Evolutionary conservation across 35 echinoderm and acorn worm species (phyloP), one percentile per base, ranked within the genome.

Genomic region (Ptychodera flava): DNA sequence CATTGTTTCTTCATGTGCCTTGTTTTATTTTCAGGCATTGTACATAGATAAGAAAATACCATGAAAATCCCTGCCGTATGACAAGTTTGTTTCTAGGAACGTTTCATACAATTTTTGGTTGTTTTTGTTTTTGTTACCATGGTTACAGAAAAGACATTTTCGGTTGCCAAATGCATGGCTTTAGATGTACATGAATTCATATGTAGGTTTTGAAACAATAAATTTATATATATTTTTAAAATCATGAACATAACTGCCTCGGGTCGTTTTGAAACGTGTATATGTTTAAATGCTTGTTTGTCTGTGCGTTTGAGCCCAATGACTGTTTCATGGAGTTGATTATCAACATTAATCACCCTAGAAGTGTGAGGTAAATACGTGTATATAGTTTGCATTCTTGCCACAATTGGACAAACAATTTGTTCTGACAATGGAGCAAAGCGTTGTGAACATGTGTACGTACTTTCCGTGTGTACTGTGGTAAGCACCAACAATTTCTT

Each of bases 161-260:
- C 22, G 45, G 6, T 64, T 64, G 45, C 45, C 45, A 64, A 64
- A 64, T 64, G 45, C 45, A 64, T 64, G 45, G 45, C 45, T 64
- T 64, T 64, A 64, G 45, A 22, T 64, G 45, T 64, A 64, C 45
- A 64, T 64, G 45, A 64, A 64, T n/a, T 64, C 45, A 22, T 64
- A 64, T 64, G 45, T 64, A 64, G 45, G 45, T 64, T 64, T 64
- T 64, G 6, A 64, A 64, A 64, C 45, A 64, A 64, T 64, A 64
- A 64, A 64, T 64, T 64, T 64, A 64, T 64, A 64, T 64, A 64
- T 64, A 64, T 64, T 64, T 64, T 64, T 64, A 64, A 64, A 64
- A 64, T 64, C 45, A 64, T 64, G 45, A 64, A 64, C 45, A 64
- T 64, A 6, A 6, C 6, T 64, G 45, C 22, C 22, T n/a, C n/a